Evolutionary conservation across 2,113 vertebrate species (phyloP).

Genomic region (Pholis gunnellus): DNA sequence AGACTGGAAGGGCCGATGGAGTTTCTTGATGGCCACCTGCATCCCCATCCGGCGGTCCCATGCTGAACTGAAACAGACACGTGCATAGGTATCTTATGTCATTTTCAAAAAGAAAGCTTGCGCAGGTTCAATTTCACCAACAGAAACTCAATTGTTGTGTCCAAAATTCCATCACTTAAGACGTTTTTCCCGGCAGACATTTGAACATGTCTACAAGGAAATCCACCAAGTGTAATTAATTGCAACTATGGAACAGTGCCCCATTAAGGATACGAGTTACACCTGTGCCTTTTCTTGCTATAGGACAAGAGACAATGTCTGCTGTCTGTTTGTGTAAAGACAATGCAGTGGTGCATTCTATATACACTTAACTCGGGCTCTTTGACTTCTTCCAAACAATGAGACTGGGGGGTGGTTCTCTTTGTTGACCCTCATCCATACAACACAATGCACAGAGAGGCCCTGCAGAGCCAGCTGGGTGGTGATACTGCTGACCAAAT

Average conservation of each 20-base stretch:
- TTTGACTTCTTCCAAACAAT: constrained; percentile 77
- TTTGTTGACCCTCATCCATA: constrained; percentile 71
- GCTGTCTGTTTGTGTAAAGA: constrained; percentile 27
- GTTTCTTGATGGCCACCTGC: constrained; percentile 94
- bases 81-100: background rate
- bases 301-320: background rate
- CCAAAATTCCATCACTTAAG: background rate
- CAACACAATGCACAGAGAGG: constrained; percentile 64
- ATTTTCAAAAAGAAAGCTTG: background rate
- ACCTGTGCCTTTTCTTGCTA: background rate
- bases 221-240: background rate
- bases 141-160: background rate
- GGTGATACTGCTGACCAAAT: constrained; percentile 28
- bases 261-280: constrained; percentile 4
- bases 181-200: background rate
- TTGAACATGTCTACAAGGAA: background rate
- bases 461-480: constrained; percentile 73
- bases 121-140: background rate
- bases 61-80: constrained; percentile 84
- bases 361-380: constrained; percentile 21
- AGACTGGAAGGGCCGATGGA: constrained; percentile 94
- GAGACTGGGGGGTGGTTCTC: constrained; percentile 56
- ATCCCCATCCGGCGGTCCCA: constrained; percentile 84
- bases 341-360: constrained; percentile 37
- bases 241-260: background rate